phyloP scores from a whole-genome alignment of 2,888 invertebrate species.

The Lathronympha strigana region DNA sequence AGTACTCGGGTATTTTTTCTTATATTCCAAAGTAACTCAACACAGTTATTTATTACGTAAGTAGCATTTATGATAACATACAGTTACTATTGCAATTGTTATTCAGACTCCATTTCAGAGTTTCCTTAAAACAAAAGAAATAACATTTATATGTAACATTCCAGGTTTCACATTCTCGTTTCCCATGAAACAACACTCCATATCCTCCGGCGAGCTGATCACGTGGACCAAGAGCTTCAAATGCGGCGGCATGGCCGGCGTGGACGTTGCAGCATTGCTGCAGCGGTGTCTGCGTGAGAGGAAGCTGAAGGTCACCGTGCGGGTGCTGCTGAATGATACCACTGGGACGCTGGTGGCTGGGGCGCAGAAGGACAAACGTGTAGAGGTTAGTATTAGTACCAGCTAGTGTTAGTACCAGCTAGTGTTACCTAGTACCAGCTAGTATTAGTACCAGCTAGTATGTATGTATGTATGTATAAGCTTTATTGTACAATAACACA shows the following conservation, averaged over 20 bases:
- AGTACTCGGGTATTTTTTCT: too few relatives aligned
- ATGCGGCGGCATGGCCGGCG: slow-evolving; percentile 86
- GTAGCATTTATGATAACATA: too few relatives aligned
- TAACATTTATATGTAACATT: not conserved
- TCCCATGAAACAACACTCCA: slow-evolving; percentile 90
- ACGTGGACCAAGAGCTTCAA: slow-evolving; percentile 95
- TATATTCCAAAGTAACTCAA: too few relatives aligned
- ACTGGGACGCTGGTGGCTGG: slow-evolving; percentile 87
- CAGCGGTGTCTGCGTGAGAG: slow-evolving; percentile 85
- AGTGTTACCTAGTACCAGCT: too few relatives aligned
- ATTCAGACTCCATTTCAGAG: too few relatives aligned
- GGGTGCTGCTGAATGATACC: slow-evolving; percentile 91
- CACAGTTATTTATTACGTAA: too few relatives aligned
- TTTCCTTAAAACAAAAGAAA: not conserved
- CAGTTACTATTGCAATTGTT: too few relatives aligned
- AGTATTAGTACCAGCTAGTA: too few relatives aligned
- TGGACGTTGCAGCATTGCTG: slow-evolving; percentile 88
- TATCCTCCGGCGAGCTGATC: slow-evolving; percentile 88
- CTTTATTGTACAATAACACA: too few relatives aligned
- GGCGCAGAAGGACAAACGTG: slow-evolving; percentile 28
- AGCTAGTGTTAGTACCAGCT: too few relatives aligned
- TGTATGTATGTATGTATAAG: too few relatives aligned
- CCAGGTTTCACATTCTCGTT: slow-evolving; percentile 95
- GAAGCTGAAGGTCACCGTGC: slow-evolving; percentile 85
- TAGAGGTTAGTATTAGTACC: slow-evolving; percentile 32